Conservation (phyloP, 1,140 invertebrate genomes). For the Drosophila yakuba region DNA sequence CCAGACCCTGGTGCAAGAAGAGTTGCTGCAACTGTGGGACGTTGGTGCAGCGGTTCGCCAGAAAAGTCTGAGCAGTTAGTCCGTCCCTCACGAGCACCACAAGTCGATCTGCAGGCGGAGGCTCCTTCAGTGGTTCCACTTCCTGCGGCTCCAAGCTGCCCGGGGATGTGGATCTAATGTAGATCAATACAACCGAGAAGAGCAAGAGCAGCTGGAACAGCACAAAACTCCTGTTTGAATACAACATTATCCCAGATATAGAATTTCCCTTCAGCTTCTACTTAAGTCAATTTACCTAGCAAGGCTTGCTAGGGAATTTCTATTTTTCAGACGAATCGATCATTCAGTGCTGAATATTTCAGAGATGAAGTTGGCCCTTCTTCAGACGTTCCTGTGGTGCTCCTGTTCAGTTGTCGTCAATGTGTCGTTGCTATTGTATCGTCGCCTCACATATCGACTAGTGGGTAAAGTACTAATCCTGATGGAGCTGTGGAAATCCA, state of each 20-base stretch:
- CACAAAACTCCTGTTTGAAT: conserved; percentile 8
- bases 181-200: conserved; percentile 87
- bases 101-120: conserved; percentile 89
- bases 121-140: conserved; percentile 84
- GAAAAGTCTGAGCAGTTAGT: conserved; percentile 92
- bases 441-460: conserved; percentile 12
- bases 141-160: conserved; percentile 85
- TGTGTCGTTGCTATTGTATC: conserved; percentile 17
- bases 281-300: not conserved
- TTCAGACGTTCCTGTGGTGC: conserved; percentile 12
- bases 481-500: conserved; percentile 71
- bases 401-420: conserved; percentile 13
- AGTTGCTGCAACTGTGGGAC: conserved; percentile 51
- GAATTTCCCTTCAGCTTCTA: not conserved
- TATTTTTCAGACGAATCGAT: too few relatives aligned
- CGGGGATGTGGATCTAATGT: conserved; percentile 87
- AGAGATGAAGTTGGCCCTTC: conserved; percentile 19
- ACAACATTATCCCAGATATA: conserved; percentile 19
- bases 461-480: not conserved
- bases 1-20: conserved; percentile 87
- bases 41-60: conserved; percentile 77
- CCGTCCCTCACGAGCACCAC: conserved; percentile 95
- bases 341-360: not conserved
- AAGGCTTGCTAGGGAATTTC: too few relatives aligned
- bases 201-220: conserved; percentile 86